phyloP scores from a whole-genome alignment of 92 coral and sea anemone species.

The Montipora capitata region DNA sequence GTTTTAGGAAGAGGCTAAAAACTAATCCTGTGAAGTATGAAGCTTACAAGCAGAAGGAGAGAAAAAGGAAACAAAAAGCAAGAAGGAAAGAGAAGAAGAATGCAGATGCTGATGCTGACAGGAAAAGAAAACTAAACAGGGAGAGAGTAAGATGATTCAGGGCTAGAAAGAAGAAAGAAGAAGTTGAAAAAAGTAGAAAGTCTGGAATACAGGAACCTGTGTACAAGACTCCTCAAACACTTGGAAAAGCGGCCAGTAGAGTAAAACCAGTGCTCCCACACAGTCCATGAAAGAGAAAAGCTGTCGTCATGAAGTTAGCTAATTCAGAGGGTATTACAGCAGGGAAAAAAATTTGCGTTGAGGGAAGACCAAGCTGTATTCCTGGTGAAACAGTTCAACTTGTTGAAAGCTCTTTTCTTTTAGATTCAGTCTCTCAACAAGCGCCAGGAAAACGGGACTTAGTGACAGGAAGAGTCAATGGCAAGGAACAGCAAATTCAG shows the following conservation, averaged over 20 bases:
- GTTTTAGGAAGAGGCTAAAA: slow-evolving; percentile 43
- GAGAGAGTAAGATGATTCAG: slow-evolving; percentile 48
- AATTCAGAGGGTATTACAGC: slow-evolving; percentile 13
- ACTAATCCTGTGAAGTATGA: slow-evolving; percentile 39
- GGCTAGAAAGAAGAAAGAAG: background rate
- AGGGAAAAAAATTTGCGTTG: slow-evolving; percentile 22
- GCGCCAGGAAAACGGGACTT: slow-evolving; percentile 71
- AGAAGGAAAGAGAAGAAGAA: slow-evolving; percentile 11
- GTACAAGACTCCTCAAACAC: slow-evolving; percentile 65
- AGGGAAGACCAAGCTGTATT: slow-evolving; percentile 7
- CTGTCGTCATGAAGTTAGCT: slow-evolving; percentile 49
- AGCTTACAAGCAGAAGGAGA: slow-evolving; percentile 32
- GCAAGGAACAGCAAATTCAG: slow-evolving; percentile 59
- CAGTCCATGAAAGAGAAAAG: slow-evolving; percentile 63
- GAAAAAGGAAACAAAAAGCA: slow-evolving; percentile 43
- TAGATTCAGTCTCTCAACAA: slow-evolving; percentile 65
- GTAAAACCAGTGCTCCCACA: slow-evolving; percentile 43
- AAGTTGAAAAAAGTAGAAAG: background rate
- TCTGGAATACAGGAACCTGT: slow-evolving; percentile 9
- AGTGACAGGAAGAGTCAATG: slow-evolving; percentile 39
- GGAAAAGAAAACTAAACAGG: slow-evolving; percentile 49
- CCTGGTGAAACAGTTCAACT: slow-evolving; percentile 26
- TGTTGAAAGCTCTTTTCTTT: slow-evolving; percentile 25
- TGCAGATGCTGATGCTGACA: slow-evolving; percentile 13
- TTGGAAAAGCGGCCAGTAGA: slow-evolving; percentile 18